A percentile compares a stretch with the other conserved stretches of the same genome.
These are phyloP conservation scores for Excalfactoria chinensis DNA, from an alignment of 2,113 vertebrate genomes.

Conservation along the genomic window DNA sequence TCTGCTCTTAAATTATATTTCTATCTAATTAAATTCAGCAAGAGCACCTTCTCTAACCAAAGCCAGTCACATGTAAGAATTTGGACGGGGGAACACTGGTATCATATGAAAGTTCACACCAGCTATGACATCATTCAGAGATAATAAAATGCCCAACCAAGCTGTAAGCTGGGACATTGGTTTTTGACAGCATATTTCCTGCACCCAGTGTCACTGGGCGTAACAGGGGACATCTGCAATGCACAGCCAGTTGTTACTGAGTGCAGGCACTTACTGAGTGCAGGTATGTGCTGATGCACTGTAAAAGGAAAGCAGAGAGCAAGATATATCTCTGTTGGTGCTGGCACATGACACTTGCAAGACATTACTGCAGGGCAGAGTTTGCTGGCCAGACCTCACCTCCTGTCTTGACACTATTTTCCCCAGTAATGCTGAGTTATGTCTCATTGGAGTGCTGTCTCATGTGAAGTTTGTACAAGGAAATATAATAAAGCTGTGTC, in stretches of 20 bases:
- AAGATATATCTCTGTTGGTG: neutral
- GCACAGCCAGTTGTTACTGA: neutral
- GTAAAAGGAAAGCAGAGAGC: neutral
- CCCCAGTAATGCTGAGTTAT: neutral
- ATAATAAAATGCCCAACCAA: neutral
- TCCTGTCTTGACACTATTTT: neutral
- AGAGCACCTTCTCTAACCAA: constrained; percentile 49
- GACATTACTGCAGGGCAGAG: neutral
- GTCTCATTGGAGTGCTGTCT: neutral
- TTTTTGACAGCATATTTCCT: neutral
- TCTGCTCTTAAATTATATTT: constrained; percentile 68
- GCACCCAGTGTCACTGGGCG: neutral
- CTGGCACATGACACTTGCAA: accelerated
- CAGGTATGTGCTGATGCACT: accelerated
- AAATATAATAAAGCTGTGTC: neutral
- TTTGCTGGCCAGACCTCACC: neutral
- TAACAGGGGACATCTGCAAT: accelerated
- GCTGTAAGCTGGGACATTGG: neutral
- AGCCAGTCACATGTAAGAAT: constrained; percentile 62
- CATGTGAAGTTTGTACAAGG: neutral
- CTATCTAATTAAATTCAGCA: constrained; percentile 75
- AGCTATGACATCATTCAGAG: constrained; percentile 48
- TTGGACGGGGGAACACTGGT: constrained; percentile 20
- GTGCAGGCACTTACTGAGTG: neutral
- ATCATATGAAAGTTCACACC: constrained; percentile 50